A percentile compares a stretch with the other conserved stretches of the same genome.
phyloP scores from a whole-genome alignment of 2,797 vertebrate species.

The Perdix hodgsoniae region DNA sequence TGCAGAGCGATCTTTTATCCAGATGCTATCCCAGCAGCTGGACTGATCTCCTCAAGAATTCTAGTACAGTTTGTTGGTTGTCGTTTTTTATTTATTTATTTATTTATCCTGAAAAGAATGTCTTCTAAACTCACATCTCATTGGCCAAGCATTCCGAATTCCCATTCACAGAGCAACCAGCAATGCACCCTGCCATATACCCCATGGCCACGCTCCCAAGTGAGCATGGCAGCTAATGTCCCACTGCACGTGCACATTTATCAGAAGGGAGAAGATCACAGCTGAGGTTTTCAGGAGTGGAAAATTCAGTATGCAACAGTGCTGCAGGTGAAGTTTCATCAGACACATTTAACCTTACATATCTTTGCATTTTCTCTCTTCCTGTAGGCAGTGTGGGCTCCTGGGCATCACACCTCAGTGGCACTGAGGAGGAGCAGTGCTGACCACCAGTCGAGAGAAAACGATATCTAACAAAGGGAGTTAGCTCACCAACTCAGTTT shows the following conservation, averaged over 20 bases:
- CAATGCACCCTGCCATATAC: background rate
- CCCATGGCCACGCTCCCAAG: rapidly evolving
- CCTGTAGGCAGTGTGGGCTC: rapidly evolving
- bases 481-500: background rate
- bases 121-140: background rate
- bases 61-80: background rate
- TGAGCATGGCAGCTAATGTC: background rate
- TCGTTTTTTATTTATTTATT: background rate
- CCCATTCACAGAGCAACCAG: background rate
- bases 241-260: background rate
- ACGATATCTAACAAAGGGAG: background rate
- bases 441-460: background rate
- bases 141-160: background rate
- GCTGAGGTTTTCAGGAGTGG: background rate
- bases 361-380: background rate
- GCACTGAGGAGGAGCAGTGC: background rate
- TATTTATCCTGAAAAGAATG: background rate
- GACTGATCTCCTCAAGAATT: background rate
- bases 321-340: rapidly evolving
- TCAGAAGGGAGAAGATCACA: background rate
- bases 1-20: slow-evolving; percentile 13
- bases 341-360: background rate
- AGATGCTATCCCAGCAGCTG: slow-evolving; percentile 18
- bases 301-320: background rate
- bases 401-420: background rate